Conservation (phyloP, 2,888 invertebrate species). For the Lithophane socia region DNA sequence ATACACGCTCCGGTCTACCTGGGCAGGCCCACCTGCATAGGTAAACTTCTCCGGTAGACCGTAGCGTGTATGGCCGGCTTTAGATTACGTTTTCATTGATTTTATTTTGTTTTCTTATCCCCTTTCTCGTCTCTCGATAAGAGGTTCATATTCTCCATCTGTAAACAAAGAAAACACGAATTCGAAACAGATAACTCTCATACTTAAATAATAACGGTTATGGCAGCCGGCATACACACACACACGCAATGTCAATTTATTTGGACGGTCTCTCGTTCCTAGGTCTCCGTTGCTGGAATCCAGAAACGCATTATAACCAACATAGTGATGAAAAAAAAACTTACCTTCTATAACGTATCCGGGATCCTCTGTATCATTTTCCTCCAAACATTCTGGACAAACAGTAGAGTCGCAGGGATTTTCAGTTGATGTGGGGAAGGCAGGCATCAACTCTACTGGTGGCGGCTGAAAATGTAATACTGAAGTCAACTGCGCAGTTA, state of each 20-base stretch:
- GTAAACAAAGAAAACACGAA: conserved; percentile 2
- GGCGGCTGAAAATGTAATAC: conserved; percentile 77
- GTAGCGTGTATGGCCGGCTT: no score
- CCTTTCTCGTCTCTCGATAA: neutral
- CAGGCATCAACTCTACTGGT: conserved; percentile 81
- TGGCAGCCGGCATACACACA: neutral
- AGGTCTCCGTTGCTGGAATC: neutral
- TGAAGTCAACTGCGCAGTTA: conserved; percentile 8
- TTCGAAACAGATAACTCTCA: neutral
- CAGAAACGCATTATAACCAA: neutral
- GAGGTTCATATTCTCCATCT: neutral
- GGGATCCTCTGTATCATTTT: conserved; percentile 70
- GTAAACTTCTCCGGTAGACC: no score
- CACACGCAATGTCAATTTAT: neutral
- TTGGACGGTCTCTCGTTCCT: neutral
- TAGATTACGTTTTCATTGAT: neutral
- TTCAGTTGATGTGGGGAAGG: conserved; percentile 81
- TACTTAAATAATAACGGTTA: neutral
- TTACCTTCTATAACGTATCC: conserved; percentile 13
- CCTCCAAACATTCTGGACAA: conserved; percentile 84
- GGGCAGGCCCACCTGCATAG: no score
- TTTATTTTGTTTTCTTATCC: neutral
- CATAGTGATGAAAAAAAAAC: neutral
- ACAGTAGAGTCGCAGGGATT: conserved; percentile 86
- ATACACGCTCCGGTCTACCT: no score